A percentile compares a stretch with the other conserved stretches of the same genome.
Conservation (phyloP, 1,140 invertebrate genomes). For the Drosophila bocqueti region DNA sequence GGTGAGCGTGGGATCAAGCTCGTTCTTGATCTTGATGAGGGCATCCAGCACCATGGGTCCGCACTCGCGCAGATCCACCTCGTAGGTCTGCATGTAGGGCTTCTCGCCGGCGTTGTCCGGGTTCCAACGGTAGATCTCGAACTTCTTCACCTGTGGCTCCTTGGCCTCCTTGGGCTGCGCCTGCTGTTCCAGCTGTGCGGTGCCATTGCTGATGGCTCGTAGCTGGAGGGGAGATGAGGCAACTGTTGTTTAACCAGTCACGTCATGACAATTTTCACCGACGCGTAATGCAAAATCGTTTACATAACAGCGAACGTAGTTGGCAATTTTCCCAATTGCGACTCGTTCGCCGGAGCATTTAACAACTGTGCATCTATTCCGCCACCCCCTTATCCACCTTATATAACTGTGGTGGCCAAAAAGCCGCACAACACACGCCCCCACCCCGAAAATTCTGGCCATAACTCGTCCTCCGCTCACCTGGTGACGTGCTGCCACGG, state of each 20-base stretch:
- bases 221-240: conserved; percentile 39
- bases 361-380: conserved; percentile 3
- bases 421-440: conserved; percentile 15
- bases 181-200: conserved; percentile 72
- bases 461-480: conserved; percentile 45
- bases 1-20: conserved; percentile 97
- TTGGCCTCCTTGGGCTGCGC: conserved; percentile 67
- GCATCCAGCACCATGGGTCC: conserved; percentile 99
- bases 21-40: conserved; percentile 99
- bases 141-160: conserved; percentile 90
- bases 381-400: conserved; percentile 39
- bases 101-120: conserved; percentile 96
- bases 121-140: conserved; percentile 96
- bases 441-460: conserved; percentile 8
- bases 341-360: conserved; percentile 15
- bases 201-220: conserved; percentile 72
- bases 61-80: conserved; percentile 96
- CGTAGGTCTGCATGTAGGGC: conserved; percentile 95
- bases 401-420: conserved; percentile 55
- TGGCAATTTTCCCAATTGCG: conserved; percentile 11
- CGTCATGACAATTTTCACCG: conserved; percentile 44
- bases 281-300: conserved; percentile 46
- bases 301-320: conserved; percentile 61
- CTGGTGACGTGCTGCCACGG: conserved; percentile 76
- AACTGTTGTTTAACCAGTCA: conserved; percentile 25